These are phyloP conservation scores for Desmophyllum pertusum DNA, from an alignment of 92 coral and sea anemone genomes.

Conservation along the genomic window DNA sequence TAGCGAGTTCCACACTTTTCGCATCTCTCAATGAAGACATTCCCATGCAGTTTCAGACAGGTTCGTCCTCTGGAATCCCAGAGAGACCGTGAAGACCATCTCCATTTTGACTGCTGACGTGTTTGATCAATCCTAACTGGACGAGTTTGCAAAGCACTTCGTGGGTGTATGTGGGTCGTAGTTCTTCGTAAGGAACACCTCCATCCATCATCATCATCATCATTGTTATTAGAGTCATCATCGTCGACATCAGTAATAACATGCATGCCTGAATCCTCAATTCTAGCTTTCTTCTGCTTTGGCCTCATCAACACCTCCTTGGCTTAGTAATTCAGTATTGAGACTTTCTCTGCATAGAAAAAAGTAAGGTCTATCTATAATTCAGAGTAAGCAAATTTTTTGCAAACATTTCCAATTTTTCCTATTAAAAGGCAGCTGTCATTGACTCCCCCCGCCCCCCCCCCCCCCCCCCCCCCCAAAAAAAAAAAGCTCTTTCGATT, in stretches of 20 bases:
- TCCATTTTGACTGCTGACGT: slow-evolving; percentile 49
- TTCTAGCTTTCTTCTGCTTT: not conserved
- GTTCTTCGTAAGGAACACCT: slow-evolving; percentile 55
- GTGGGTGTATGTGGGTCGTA: slow-evolving; percentile 54
- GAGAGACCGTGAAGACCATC: slow-evolving; percentile 58
- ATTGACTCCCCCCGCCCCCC: not conserved
- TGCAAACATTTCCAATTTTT: too few relatives aligned
- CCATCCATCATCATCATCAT: not conserved
- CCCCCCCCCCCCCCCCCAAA: not conserved
- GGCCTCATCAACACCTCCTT: slow-evolving; percentile 20
- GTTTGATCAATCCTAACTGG: slow-evolving; percentile 36
- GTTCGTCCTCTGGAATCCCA: slow-evolving; percentile 24
- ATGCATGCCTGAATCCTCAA: not conserved
- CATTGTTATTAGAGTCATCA: not conserved
- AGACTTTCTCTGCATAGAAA: not conserved
- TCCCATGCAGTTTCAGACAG: slow-evolving; percentile 59
- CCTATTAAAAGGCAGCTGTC: too few relatives aligned
- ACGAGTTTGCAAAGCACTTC: slow-evolving; percentile 43
- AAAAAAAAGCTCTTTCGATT: too few relatives aligned
- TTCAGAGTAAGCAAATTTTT: not conserved
- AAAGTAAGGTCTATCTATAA: not conserved
- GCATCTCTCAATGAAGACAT: slow-evolving; percentile 47
- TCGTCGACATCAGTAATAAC: not conserved
- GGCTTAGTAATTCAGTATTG: not conserved
- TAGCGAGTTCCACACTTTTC: slow-evolving; percentile 25